These are phyloP conservation scores for Macquaria ambigua DNA, from an alignment of 2,113 vertebrate genomes.

Conservation along the genomic window DNA sequence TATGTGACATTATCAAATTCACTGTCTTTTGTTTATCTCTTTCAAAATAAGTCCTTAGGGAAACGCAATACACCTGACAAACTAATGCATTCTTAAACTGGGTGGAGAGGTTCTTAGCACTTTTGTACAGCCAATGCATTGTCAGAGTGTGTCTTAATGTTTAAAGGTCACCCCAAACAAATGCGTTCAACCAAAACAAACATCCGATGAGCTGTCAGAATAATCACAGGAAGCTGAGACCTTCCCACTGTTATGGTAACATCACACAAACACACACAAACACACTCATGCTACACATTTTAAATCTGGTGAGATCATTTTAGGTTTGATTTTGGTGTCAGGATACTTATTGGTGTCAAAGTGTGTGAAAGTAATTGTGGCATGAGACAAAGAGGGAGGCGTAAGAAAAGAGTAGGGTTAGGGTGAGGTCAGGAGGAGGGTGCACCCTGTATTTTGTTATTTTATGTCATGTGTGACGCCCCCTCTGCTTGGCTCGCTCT, in stretches of 20 bases:
- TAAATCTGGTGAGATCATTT: constrained; percentile 9
- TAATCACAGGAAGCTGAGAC: constrained; percentile 22
- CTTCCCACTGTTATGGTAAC: constrained; percentile 20
- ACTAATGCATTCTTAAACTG: constrained; percentile 40
- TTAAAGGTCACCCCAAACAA: constrained; percentile 59
- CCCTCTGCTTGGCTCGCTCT: no score
- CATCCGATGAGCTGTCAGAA: constrained; percentile 38
- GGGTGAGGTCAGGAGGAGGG: neutral
- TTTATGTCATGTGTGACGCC: no score
- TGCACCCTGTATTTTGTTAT: neutral
- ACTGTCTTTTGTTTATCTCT: constrained; percentile 21
- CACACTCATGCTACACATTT: neutral
- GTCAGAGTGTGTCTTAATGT: constrained; percentile 2
- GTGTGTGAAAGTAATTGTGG: neutral
- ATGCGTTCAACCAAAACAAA: constrained; percentile 40
- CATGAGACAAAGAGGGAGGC: neutral
- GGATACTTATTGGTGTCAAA: constrained; percentile 6
- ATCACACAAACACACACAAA: neutral
- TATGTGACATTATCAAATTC: constrained; percentile 52
- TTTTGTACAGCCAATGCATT: constrained; percentile 14
- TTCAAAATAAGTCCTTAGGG: neutral
- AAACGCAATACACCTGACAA: constrained; percentile 32
- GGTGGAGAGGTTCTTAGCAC: constrained; percentile 28
- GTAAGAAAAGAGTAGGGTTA: neutral
- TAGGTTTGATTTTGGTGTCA: neutral